These are phyloP conservation scores for Morinoia aosen DNA, from an alignment of 2,888 invertebrate species.

Conservation along the genomic window DNA sequence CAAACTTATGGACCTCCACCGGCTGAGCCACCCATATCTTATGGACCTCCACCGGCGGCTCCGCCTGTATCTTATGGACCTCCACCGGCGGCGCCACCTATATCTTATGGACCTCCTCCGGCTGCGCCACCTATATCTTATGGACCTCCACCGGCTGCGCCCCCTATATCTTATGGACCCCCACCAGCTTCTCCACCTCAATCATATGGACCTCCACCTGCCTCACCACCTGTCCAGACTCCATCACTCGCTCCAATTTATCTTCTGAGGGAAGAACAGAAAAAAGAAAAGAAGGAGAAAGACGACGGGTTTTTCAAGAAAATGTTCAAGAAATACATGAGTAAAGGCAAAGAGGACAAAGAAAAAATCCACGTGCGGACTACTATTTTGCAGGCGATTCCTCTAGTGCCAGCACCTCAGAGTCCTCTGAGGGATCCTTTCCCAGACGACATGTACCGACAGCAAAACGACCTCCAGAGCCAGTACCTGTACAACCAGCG, in stretches of 20 bases:
- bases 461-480: conserved; percentile 40
- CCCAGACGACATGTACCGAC: conserved; percentile 42
- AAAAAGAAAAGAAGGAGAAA: conserved; percentile 38
- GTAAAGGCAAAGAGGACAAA: neutral
- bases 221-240: conserved; percentile 49
- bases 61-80: conserved; percentile 55
- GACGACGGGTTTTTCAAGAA: conserved; percentile 44
- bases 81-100: conserved; percentile 70
- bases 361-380: conserved; percentile 38
- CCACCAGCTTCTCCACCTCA: conserved; percentile 33
- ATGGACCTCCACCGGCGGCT: conserved; percentile 38
- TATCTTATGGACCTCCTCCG: conserved; percentile 54
- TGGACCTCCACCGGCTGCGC: conserved; percentile 37
- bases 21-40: neutral
- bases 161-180: conserved; percentile 68
- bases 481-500: conserved; percentile 56
- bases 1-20: conserved; percentile 65
- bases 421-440: conserved; percentile 52
- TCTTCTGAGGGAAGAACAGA: conserved; percentile 20
- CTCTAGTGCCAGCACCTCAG: conserved; percentile 38
- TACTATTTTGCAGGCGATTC: conserved; percentile 34
- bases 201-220: conserved; percentile 56
- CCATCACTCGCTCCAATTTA: conserved; percentile 55
- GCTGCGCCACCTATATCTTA: neutral
- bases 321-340: conserved; percentile 29